Base-by-base conservation (phyloP, 1,140 invertebrate genomes). In the Camponotus floridanus region DNA sequence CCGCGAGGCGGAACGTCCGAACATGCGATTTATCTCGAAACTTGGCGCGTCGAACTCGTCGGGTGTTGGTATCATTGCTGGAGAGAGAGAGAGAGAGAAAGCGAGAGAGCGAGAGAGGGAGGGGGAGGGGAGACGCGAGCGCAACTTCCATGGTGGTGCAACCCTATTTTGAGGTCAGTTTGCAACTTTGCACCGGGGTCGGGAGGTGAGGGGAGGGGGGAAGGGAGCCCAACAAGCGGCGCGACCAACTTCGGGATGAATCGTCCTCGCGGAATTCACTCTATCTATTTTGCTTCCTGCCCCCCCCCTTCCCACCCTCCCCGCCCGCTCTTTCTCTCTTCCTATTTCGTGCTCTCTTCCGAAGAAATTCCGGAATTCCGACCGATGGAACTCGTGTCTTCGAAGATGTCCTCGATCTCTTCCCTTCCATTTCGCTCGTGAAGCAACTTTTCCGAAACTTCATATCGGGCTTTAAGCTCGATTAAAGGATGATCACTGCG, bases 111-210 rank as follows among this genome's bases (percentile, higher is more conserved):
- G 45, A 11, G 4, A 8, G 42, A 26, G 65, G 26, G 18, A 13
- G 31, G 21, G 13, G n/a, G n/a, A 9, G 42, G 8, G 48, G 11
- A 8, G 8, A 13, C 26, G 26, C 13, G 6, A 18, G 51, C 36
- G 55, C 55, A 73, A 83, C 68, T 74, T 83, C 55, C 79, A 83
- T 36, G 68, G 26, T 71, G 67, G 68, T 74, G 36, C 68, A 18
- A 73, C 55, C 79, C 79, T 83, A 83, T 83, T 83, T 83, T 83
- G 79, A 83, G 79, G 79, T 83, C 68, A 83, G 79, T 74, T 83
- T 73, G 68, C 79, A 83, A 83, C 79, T 83, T 83, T 59, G 51
- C 39, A 36, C 55, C 59, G 33, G n/a, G 39, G 68, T 26, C 26
- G 45, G 55, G 36, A 21, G 59, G 39, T 39, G 31, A 21, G 26